Percentiles rank a stretch among this genome's conserved stretches.
These are phyloP conservation scores for Oncorhynchus gorbuscha DNA, from an alignment of 2,113 vertebrate genomes.

Conservation along the genomic window DNA sequence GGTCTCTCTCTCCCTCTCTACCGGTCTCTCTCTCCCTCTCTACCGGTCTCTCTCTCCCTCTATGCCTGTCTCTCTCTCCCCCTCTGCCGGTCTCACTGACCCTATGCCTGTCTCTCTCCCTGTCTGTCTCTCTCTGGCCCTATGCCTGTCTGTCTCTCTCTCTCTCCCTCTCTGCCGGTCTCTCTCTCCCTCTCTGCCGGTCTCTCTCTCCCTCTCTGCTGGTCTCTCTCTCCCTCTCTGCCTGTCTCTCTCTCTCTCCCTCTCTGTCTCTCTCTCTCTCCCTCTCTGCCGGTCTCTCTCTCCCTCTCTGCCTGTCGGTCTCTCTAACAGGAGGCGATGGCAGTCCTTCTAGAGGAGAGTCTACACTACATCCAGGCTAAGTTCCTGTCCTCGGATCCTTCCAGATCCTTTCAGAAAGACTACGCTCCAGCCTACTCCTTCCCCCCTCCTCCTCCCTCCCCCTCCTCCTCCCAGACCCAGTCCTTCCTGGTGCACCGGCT, in stretches of 20 bases:
- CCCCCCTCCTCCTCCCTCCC: slow-evolving; percentile 30
- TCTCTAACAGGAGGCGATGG: slow-evolving; percentile 86
- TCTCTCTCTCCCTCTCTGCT: too few species aligned
- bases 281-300: background rate
- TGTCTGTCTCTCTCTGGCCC: too few species aligned
- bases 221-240: too few species aligned
- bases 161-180: too few species aligned
- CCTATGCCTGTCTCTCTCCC: too few species aligned
- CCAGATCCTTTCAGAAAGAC: slow-evolving; percentile 61
- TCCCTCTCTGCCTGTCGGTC: slow-evolving; percentile 12
- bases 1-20: background rate
- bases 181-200: too few species aligned
- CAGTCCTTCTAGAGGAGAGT: slow-evolving; percentile 86
- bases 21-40: background rate
- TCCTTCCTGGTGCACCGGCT: slow-evolving; percentile 70
- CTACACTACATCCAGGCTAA: slow-evolving; percentile 84
- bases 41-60: background rate
- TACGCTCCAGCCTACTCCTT: slow-evolving; percentile 60
- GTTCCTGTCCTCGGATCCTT: slow-evolving; percentile 68
- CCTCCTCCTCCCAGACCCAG: slow-evolving; percentile 50
- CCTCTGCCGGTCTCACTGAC: background rate
- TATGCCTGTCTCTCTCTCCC: background rate
- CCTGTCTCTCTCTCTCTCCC: too few species aligned
- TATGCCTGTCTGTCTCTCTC: too few species aligned
- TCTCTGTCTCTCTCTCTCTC: background rate